phyloP scores from a whole-genome alignment of 2,888 invertebrate genomes.

The Salticus scenicus region DNA sequence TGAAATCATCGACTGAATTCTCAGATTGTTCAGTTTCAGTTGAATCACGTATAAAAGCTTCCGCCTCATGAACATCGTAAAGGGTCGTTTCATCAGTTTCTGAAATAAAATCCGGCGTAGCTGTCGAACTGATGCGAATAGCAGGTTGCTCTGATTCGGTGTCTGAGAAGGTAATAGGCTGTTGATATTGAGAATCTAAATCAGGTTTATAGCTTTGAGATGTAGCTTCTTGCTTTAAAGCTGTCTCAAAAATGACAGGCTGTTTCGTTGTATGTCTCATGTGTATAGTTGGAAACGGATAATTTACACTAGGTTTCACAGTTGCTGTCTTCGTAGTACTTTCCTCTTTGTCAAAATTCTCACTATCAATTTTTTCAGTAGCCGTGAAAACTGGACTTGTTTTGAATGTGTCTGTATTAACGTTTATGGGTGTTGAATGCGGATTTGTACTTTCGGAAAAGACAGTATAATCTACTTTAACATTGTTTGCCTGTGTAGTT shows the following conservation, averaged over 20 bases:
- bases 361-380: background rate
- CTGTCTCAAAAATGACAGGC: background rate
- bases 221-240: background rate
- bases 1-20: background rate
- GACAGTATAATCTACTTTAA: background rate
- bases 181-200: background rate
- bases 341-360: background rate
- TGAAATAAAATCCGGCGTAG: background rate
- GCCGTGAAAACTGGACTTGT: background rate
- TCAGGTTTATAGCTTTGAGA: background rate
- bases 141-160: too few species aligned
- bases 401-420: background rate
- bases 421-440: background rate
- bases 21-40: background rate
- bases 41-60: background rate
- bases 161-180: too few species aligned
- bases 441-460: background rate
- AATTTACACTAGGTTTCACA: conserved; percentile 17
- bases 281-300: conserved; percentile 52
- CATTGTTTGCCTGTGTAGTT: background rate
- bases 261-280: conserved; percentile 35
- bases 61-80: background rate
- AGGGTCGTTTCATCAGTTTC: background rate
- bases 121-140: too few species aligned
- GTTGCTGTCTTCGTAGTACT: background rate